Conservation (phyloP, 2,113 vertebrate genomes). For the Oriolus oriolus region DNA sequence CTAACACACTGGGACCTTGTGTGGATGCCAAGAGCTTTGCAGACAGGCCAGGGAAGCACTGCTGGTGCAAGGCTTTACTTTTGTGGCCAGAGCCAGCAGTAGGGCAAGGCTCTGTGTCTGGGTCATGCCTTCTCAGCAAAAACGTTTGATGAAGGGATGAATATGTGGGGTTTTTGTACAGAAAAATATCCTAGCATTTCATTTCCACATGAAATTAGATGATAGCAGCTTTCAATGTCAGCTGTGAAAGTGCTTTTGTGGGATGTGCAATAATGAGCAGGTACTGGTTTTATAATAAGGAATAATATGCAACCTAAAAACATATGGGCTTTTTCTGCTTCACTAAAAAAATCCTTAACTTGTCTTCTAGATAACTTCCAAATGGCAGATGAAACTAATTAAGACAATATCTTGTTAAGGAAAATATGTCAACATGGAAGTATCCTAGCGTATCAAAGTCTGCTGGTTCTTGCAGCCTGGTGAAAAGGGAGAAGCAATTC, state of each 20-base stretch:
- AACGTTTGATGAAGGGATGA: background rate
- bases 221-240: constrained; percentile 42
- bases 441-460: background rate
- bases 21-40: background rate
- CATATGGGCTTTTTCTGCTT: constrained; percentile 19
- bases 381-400: constrained; percentile 27
- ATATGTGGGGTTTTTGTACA: background rate
- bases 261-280: background rate
- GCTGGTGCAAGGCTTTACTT: background rate
- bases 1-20: fast-evolving
- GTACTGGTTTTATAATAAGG: background rate
- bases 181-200: constrained; percentile 49
- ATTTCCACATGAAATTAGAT: constrained; percentile 53
- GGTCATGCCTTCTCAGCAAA: background rate
- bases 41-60: background rate
- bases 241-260: background rate
- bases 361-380: constrained; percentile 15
- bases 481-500: background rate
- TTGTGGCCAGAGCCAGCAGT: background rate
- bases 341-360: background rate
- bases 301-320: background rate
- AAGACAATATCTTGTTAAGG: constrained; percentile 29
- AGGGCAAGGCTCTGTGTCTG: background rate
- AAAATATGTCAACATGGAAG: constrained; percentile 15
- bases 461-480: background rate